Conservation (phyloP, 1,140 invertebrate species). For the Mamestra configurata region DNA sequence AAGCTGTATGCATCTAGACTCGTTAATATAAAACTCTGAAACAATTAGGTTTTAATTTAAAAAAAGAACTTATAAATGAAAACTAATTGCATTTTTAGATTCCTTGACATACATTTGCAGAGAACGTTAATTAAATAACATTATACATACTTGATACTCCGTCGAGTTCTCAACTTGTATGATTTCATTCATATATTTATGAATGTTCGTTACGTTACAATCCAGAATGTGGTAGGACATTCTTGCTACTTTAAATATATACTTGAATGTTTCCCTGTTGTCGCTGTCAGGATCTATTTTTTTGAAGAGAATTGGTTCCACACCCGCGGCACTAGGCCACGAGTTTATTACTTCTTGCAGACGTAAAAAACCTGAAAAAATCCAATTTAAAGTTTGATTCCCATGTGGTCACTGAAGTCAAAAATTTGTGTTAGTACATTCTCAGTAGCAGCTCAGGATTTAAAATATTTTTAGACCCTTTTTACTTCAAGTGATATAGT, state of each 20-base stretch:
- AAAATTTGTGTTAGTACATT: too few species aligned
- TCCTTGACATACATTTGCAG: background rate
- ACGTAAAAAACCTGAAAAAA: conserved; percentile 77
- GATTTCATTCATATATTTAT: conserved; percentile 78
- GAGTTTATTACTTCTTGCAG: conserved; percentile 81
- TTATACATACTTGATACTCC: conserved; percentile 72
- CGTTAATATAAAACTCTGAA: conserved; percentile 81
- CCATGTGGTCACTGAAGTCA: too few species aligned
- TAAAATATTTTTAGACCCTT: too few species aligned
- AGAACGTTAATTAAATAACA: background rate
- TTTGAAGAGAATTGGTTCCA: conserved; percentile 75
- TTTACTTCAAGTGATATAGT: too few species aligned
- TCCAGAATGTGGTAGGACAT: conserved; percentile 80
- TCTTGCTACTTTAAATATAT: conserved; percentile 77
- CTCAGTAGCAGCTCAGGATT: too few species aligned
- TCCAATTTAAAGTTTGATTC: conserved; percentile 9
- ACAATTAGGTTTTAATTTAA: conserved; percentile 39
- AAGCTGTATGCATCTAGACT: conserved; percentile 75
- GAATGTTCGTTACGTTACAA: conserved; percentile 74
- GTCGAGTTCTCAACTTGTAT: conserved; percentile 79
- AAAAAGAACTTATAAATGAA: too few species aligned
- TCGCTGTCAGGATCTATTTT: conserved; percentile 74
- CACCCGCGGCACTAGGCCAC: conserved; percentile 73
- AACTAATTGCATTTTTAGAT: too few species aligned
- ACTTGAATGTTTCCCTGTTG: conserved; percentile 81